phyloP scores from a whole-genome alignment of 2,113 vertebrate genomes.

The Mobula birostris region DNA sequence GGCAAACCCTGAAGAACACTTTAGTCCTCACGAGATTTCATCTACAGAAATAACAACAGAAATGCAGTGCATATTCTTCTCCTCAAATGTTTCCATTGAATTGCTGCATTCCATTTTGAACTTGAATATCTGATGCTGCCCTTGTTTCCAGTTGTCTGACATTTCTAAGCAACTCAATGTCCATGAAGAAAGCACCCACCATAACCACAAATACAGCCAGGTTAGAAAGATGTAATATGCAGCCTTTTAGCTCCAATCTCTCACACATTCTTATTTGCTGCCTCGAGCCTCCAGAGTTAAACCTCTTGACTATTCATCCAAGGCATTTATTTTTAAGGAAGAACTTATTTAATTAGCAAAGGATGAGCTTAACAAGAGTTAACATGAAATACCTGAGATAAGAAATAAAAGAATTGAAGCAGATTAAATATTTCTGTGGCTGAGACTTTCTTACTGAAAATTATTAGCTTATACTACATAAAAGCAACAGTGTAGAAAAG shows the following conservation, averaged over 20 bases:
- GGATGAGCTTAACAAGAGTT: neutral
- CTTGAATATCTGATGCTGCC: neutral
- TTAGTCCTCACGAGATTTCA: neutral
- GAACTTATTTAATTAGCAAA: neutral
- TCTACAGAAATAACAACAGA: neutral
- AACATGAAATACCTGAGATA: neutral
- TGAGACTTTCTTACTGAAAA: neutral
- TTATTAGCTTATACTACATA: neutral
- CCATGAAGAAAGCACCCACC: neutral
- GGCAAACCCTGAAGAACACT: neutral
- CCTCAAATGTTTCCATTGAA: neutral
- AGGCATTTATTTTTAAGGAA: neutral
- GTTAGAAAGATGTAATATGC: neutral
- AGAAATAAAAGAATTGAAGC: neutral
- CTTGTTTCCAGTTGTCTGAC: neutral
- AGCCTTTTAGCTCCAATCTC: neutral
- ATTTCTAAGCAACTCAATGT: neutral
- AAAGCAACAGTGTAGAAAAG: neutral
- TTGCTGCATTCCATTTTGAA: neutral
- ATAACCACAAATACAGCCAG: neutral
- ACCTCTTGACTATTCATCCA: neutral
- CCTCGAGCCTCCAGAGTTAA: neutral
- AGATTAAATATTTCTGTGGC: neutral
- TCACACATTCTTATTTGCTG: neutral
- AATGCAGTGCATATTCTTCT: too few species aligned